Evolutionary conservation across 2,113 vertebrate genomes (phyloP).

Genomic region (Tupaia tana): DNA sequence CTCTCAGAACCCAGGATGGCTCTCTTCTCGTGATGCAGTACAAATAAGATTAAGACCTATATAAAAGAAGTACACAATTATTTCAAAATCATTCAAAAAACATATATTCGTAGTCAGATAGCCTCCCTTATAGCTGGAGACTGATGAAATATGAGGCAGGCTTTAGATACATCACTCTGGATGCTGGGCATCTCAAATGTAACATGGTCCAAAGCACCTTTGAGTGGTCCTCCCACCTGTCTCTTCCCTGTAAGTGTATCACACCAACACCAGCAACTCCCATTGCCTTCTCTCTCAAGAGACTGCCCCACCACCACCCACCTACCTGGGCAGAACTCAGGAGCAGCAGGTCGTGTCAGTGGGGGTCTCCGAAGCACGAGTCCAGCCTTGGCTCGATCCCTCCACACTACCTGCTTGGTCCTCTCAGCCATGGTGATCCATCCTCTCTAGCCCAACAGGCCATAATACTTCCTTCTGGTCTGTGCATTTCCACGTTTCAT

Average conservation of each 20-base stretch:
- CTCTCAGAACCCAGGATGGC: too few relatives aligned
- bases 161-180: too few relatives aligned
- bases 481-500: not conserved
- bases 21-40: too few relatives aligned
- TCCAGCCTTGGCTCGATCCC: not conserved
- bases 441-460: not conserved
- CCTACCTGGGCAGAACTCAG: not conserved
- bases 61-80: not conserved
- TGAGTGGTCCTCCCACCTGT: rapidly evolving
- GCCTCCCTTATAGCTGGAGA: too few relatives aligned
- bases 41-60: not conserved
- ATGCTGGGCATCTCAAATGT: not conserved
- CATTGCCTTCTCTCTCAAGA: not conserved
- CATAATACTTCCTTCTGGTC: not conserved
- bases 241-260: too few relatives aligned
- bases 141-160: too few relatives aligned
- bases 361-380: not conserved
- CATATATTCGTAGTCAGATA: rapidly evolving
- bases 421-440: not conserved
- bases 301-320: rapidly evolving
- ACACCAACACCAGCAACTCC: not conserved
- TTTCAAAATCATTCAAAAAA: not conserved
- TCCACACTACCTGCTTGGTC: not conserved
- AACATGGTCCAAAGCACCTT: not conserved
- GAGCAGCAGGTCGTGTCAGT: not conserved